phyloP scores from a whole-genome alignment of 2,797 vertebrate genomes.

The Catostomus latipinnis region DNA sequence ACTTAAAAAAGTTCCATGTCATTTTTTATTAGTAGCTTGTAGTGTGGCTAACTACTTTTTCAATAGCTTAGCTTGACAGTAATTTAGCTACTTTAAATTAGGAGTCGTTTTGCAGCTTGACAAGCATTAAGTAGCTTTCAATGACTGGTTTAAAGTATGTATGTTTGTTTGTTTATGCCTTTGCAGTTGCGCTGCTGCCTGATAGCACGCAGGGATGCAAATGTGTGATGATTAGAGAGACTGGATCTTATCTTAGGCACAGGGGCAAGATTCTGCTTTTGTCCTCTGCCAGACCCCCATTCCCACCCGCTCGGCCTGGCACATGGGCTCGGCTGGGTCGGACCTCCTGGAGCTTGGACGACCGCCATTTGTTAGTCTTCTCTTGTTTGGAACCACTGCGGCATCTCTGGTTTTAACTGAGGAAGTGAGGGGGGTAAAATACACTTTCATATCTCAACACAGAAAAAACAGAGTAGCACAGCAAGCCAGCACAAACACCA shows the following conservation, averaged over 20 bases:
- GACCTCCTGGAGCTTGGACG: conserved; percentile 40
- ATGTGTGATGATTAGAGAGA: conserved; percentile 77
- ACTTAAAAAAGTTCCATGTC: no score
- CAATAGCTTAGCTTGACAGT: no score
- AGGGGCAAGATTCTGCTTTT: conserved; percentile 48
- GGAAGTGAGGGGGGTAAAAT: background rate
- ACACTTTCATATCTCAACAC: conserved; percentile 42
- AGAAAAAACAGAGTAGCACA: conserved; percentile 33
- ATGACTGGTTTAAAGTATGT: background rate
- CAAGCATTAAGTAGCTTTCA: no score
- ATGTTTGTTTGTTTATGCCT: conserved; percentile 50
- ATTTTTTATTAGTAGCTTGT: no score
- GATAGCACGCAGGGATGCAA: conserved; percentile 68
- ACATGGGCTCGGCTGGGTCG: background rate
- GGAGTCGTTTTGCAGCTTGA: no score
- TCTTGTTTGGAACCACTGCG: conserved; percentile 18
- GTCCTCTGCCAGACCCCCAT: conserved; percentile 4
- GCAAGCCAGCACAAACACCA: conserved; percentile 19
- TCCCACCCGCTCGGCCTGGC: background rate
- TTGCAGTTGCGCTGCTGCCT: conserved; percentile 57
- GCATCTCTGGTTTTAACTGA: conserved; percentile 37
- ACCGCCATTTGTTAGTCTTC: conserved; percentile 35
- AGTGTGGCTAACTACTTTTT: no score
- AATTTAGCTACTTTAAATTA: no score
- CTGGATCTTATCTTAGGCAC: conserved; percentile 58